Base-by-base conservation (phyloP, 2,888 invertebrate genomes). In the Protodeltote pygarga region DNA sequence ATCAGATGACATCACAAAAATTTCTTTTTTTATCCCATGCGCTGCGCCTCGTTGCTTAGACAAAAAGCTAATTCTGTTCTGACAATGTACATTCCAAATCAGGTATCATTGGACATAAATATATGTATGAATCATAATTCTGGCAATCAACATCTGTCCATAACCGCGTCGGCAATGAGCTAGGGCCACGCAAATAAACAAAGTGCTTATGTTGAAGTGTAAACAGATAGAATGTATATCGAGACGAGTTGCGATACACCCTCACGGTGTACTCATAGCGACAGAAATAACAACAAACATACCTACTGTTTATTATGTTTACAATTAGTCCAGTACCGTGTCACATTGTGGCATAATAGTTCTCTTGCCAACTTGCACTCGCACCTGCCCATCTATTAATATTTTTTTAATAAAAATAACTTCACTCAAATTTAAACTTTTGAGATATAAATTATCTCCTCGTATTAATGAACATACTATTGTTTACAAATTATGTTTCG, bases 331-430 rank as follows among this genome's bases (percentile, higher is more conserved):
- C 84, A 85, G 84, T 63, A 71, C 67, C 75, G 79, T 81, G 80
- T 81, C 81, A 83, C 82, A 83, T 79, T 81, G 75, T 75, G 71
- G 68, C 71, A 77, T 69, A 69, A 67, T 70, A 67, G 60, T 60
- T 62, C 53, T 65, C 77, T 75, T 89, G 90, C 91, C 91, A 91
- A 89, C 78, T 77, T 79, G 76, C 72, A 73, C 79, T 66, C 63
- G 75, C 90, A 92, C 91, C 91, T 92, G 92, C 71, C 76, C 55
- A 60, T 86, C 89, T 92, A 92, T 89, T 89, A 89, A 92, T 92
- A 92, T 87, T 84, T 86, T n/a, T 81, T 77, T 72, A 62, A 75
- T 81, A 79, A 85, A 87, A 87, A 89, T 89, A 88, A 79, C 79
- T 73, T 68, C 41, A 51, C 54, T 41, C 48, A 58, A 51, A 67